Percentiles rank a stretch among this genome's conserved stretches.
These are phyloP conservation scores for Macrocentrus cingulum DNA, from an alignment of 1,140 invertebrate genomes.

Conservation along the genomic window DNA sequence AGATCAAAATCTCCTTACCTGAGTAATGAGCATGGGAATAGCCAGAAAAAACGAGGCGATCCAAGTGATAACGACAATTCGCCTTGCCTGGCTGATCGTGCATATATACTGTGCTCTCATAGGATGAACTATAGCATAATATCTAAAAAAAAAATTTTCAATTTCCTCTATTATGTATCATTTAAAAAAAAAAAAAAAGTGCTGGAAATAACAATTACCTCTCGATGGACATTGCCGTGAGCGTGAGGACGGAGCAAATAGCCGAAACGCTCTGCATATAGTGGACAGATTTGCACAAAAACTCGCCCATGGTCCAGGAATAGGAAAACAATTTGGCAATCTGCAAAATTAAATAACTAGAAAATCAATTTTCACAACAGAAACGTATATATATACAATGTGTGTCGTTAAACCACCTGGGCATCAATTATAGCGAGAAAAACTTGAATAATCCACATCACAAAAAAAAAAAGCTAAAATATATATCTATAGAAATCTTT, in stretches of 20 bases:
- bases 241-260: slow-evolving; percentile 75
- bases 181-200: too few relatives aligned
- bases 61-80: slow-evolving; percentile 69
- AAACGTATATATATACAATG: too few relatives aligned
- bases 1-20: slow-evolving; percentile 51
- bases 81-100: slow-evolving; percentile 69
- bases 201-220: slow-evolving; percentile 57
- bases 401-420: too few relatives aligned
- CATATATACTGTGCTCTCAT: slow-evolving; percentile 75
- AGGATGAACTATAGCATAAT: slow-evolving; percentile 77
- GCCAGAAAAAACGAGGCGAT: slow-evolving; percentile 63
- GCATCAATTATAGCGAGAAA: too few relatives aligned
- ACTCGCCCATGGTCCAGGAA: slow-evolving; percentile 72
- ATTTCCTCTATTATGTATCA: neutral
- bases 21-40: slow-evolving; percentile 63
- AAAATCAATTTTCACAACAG: neutral
- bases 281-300: slow-evolving; percentile 73
- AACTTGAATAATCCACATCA: too few relatives aligned
- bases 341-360: too few relatives aligned
- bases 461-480: too few relatives aligned
- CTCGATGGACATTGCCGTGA: slow-evolving; percentile 78
- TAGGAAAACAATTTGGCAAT: slow-evolving; percentile 74
- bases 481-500: too few relatives aligned
- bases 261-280: slow-evolving; percentile 77
- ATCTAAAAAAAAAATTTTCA: slow-evolving; percentile 63